Base-by-base conservation (phyloP, 2,888 invertebrate species). In the Gnatocerus cornutus region DNA sequence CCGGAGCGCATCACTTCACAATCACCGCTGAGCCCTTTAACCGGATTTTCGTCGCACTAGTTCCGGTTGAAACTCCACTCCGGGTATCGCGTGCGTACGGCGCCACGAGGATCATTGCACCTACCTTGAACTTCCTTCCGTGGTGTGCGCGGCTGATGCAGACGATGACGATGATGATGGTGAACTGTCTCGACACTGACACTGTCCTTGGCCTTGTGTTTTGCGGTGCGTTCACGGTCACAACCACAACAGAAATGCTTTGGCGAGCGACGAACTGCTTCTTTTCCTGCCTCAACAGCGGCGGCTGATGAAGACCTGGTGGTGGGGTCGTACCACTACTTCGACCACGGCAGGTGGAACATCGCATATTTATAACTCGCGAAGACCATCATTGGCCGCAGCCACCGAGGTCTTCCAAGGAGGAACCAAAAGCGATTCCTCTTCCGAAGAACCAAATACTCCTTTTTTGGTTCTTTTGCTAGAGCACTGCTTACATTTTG, bases 161-260 rank as follows among this genome's bases (percentile, higher is more conserved):
- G 46, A 12, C 45, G 45, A 21, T 21, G 58, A 27, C 14, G 58
- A 12, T 33, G 21, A 21, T 21, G 58, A 58, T 59, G 59, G 29
- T 61, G 55, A 68, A 68, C 68, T 68, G 58, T 64, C 41, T 62
- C 41, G 81, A 81, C 83, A 83, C 82, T 82, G 82, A 81, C 82
- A 81, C 82, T 80, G 82, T 81, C 83, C 83, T 83, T 83, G 83
- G 83, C 83, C 82, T 82, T 82, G 79, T 79, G 79, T 79, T 80
- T 80, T 77, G 72, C 78, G 77, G 75, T 81, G 82, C 82, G 81
- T 84, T 84, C 84, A 81, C 84, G 84, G 83, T 83, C 83, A 84
- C 83, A 80, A 83, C 81, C 82, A 83, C 84, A 80, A 84, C 83
- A 83, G 83, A 84, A 84, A 84, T 84, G 84, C 83, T 82, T 83